These are phyloP conservation scores for Butorides virescens DNA, from an alignment of 2,113 vertebrate genomes.

Conservation along the genomic window DNA sequence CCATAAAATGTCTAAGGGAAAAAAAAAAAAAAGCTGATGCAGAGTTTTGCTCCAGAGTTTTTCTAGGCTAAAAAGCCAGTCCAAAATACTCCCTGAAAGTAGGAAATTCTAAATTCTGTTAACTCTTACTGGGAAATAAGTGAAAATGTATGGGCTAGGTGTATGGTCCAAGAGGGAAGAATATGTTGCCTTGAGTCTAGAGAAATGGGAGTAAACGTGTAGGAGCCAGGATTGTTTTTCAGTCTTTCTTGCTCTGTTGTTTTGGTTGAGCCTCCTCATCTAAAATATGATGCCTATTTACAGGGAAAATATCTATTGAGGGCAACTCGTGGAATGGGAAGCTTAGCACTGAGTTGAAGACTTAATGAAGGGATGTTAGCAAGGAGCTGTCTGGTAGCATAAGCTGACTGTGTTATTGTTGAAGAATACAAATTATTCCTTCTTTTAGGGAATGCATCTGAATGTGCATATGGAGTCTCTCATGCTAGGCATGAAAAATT, in stretches of 20 bases:
- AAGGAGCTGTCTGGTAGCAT: slow-evolving; percentile 19
- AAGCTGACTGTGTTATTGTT: not conserved
- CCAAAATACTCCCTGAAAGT: not conserved
- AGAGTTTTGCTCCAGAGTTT: not conserved
- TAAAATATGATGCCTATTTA: not conserved
- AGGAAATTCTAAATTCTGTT: not conserved
- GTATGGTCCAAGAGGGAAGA: not conserved
- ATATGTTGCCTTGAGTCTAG: not conserved
- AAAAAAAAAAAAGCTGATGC: not conserved
- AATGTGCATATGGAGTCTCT: not conserved
- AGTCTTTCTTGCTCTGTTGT: not conserved
- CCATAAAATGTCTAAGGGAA: not conserved
- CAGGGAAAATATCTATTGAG: not conserved
- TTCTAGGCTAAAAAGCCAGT: not conserved
- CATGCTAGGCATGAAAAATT: not conserved
- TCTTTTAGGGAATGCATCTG: not conserved
- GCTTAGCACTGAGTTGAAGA: not conserved
- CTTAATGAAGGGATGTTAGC: slow-evolving; percentile 10
- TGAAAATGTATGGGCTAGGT: not conserved
- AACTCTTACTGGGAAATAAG: not conserved
- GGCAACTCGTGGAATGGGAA: not conserved
- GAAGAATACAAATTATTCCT: not conserved
- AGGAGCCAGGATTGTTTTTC: not conserved
- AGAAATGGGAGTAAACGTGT: not conserved
- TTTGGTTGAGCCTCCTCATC: not conserved